phyloP scores from a whole-genome alignment of 1,140 invertebrate species.

The Triops longicaudatus region DNA sequence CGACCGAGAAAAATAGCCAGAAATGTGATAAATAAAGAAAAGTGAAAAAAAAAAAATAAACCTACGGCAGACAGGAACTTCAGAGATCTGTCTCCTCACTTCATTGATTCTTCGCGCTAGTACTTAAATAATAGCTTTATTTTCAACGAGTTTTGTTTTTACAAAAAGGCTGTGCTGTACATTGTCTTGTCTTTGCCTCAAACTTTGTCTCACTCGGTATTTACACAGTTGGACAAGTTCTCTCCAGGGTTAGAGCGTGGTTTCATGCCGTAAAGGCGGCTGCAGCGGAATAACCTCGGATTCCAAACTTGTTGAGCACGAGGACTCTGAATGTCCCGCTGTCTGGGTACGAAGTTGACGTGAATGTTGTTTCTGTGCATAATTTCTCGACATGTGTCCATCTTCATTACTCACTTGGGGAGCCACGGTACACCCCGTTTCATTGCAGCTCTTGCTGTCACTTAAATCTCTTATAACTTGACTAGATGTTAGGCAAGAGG shows the following conservation, averaged over 20 bases:
- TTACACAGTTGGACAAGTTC: background rate
- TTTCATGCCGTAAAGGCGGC: background rate
- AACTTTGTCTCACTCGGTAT: background rate
- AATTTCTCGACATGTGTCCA: background rate
- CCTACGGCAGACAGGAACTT: no score
- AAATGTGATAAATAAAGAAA: no score
- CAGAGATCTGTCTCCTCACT: no score
- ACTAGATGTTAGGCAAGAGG: constrained; percentile 25
- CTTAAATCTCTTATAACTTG: constrained; percentile 21
- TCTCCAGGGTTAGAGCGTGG: background rate
- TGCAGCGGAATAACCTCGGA: background rate
- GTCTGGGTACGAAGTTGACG: background rate
- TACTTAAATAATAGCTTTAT: background rate
- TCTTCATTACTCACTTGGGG: background rate
- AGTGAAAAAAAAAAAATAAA: no score
- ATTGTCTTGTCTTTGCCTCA: background rate
- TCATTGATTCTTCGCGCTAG: background rate
- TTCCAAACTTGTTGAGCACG: background rate
- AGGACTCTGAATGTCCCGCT: background rate
- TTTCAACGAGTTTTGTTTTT: background rate
- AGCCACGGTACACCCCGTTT: background rate
- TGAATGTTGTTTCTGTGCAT: background rate
- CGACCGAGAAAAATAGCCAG: no score
- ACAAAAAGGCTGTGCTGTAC: constrained; percentile 1
- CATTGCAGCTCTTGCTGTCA: background rate